A percentile compares a stretch with the other conserved stretches of the same genome.
These are phyloP conservation scores for Henricia sp. DNA, from an alignment of 53 echinoderm and acorn worm species.

Conservation along the genomic window DNA sequence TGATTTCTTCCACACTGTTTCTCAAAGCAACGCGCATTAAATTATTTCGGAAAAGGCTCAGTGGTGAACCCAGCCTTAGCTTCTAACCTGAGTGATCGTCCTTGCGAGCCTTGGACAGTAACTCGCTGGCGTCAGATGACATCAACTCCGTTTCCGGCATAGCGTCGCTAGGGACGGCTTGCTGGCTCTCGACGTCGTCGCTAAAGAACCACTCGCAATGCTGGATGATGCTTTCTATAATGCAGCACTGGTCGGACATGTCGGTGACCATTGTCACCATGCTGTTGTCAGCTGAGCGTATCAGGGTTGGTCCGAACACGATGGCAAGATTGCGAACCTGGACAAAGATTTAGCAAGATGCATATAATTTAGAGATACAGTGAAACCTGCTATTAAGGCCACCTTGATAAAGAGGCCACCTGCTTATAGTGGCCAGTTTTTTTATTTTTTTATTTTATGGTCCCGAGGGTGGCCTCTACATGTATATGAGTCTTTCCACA, in stretches of 20 bases:
- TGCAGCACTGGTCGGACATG: slow-evolving; percentile 98
- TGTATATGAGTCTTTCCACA: too few relatives aligned
- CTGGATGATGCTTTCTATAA: slow-evolving; percentile 90
- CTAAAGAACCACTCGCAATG: slow-evolving; percentile 99
- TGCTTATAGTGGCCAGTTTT: too few relatives aligned
- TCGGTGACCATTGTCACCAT: slow-evolving; percentile 98
- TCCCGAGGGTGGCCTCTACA: too few relatives aligned
- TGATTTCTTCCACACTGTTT: too few relatives aligned
- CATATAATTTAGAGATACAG: too few relatives aligned
- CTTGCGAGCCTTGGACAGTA: slow-evolving; percentile 69
- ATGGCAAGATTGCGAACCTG: slow-evolving; percentile 94
- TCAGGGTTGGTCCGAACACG: slow-evolving; percentile 95
- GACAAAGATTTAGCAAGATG: too few relatives aligned
- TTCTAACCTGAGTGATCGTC: slow-evolving; percentile 71
- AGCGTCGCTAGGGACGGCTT: slow-evolving; percentile 83
- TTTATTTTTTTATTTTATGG: too few relatives aligned
- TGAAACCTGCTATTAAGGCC: too few relatives aligned
- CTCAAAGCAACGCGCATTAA: too few relatives aligned
- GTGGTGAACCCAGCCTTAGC: too few relatives aligned
- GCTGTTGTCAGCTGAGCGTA: slow-evolving; percentile 88
- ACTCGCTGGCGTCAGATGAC: slow-evolving; percentile 64
- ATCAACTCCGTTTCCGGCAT: slow-evolving; percentile 68
- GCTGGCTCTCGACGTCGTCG: slow-evolving; percentile 91
- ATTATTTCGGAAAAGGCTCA: too few relatives aligned
- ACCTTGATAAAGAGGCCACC: too few relatives aligned